Base-by-base conservation (phyloP, 2,113 vertebrate genomes). In the Oenanthe melanoleuca region DNA sequence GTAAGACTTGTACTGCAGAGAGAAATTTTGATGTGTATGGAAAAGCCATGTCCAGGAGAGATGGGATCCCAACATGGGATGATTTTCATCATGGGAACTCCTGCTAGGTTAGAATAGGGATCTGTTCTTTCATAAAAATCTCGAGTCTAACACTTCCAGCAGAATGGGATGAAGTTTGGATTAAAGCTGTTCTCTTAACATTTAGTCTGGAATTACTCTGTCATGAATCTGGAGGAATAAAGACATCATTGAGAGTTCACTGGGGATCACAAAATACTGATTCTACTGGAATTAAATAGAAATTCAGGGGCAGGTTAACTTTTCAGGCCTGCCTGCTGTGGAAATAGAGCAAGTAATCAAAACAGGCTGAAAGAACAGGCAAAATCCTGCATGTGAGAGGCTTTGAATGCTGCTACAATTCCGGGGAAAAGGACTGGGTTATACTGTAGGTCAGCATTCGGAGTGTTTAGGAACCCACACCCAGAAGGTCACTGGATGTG, bases 401-500 rank as follows among this genome's bases (percentile, higher is more conserved):
- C 23, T 89, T 47, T 47, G 84, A 34, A 38, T 28, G 60, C 28
- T 86, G 47, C 42, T 61, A 0, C 19, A 29, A 0, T 11, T n/a
- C 28, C 20, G 66, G 65, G 38, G 24, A 63, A 55, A 84, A 78
- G 7, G 23, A 19, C 13, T 44, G 6, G 24, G 8, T 40, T 28
- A 2, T 56, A 3, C 16, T 33, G 22, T 3, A 23, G 17, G 24
- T 19, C 22, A 37, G 15, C 15, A 14, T 47, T 23, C 1, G 1
- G 19, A 18, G 12, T 55, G 38, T 12, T 74, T 19, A 90, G 40
- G 18, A 65, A 4, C 14, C 14, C 17, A 4, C 8, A 23, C 29
- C 25, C 22, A 29, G 34, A 7, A 34, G 2, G 0, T 22, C 20
- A 5, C 6, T 44, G 57, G 33, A 40, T 0, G 0, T 25, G 24